A percentile compares a stretch with the other conserved stretches of the same genome.
phyloP scores from a whole-genome alignment of 2,113 vertebrate species.

The Catharus minimus region DNA sequence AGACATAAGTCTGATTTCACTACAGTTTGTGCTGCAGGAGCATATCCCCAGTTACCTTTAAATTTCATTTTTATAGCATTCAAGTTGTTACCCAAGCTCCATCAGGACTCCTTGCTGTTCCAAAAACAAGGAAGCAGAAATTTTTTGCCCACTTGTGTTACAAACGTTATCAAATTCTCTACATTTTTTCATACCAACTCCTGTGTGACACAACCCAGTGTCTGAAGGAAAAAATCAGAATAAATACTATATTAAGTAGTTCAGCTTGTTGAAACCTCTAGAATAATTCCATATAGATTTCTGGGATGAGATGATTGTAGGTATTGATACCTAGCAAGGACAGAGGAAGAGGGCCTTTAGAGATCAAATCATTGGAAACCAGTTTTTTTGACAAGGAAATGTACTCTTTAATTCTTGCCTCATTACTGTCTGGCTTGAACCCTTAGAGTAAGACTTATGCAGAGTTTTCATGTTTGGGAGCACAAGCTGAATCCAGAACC shows the following conservation, averaged over 20 bases:
- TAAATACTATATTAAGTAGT: background rate
- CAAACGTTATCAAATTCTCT: background rate
- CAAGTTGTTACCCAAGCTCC: background rate
- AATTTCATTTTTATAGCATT: background rate
- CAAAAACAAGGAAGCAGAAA: background rate
- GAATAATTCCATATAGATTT: background rate
- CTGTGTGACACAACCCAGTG: background rate
- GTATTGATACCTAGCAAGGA: background rate
- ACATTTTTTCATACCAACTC: background rate
- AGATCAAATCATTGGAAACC: background rate
- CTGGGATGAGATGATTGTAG: background rate
- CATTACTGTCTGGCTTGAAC: background rate
- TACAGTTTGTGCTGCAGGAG: background rate
- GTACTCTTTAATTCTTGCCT: background rate
- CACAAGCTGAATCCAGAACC: background rate
- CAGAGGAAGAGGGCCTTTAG: background rate
- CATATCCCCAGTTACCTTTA: background rate
- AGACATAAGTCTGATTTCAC: background rate
- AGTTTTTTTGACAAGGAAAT: background rate
- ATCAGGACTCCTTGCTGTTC: background rate
- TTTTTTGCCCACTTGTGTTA: background rate
- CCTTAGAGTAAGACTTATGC: background rate
- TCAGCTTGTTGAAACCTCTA: background rate
- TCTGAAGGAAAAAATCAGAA: background rate
- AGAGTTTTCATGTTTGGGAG: background rate